Conservation (phyloP, 2,113 vertebrate genomes). For the Dasyurus viverrinus region DNA sequence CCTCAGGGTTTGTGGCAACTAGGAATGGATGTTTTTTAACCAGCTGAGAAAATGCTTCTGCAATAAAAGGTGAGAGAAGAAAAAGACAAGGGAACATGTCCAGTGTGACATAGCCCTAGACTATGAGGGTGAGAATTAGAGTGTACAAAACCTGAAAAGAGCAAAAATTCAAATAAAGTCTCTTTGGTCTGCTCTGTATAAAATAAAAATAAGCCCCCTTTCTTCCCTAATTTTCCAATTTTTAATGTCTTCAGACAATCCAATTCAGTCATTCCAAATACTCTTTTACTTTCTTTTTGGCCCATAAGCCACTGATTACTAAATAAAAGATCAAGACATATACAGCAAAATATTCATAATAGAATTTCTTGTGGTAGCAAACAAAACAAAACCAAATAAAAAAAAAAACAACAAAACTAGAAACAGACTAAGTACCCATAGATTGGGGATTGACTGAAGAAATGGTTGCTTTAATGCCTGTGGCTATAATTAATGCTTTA, state of each 20-base stretch:
- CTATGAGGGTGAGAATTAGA: background rate
- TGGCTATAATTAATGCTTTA: background rate
- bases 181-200: background rate
- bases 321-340: background rate
- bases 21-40: slow-evolving; percentile 18
- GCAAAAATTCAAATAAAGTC: background rate
- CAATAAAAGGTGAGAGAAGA: background rate
- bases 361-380: background rate
- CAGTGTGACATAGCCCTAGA: accelerated
- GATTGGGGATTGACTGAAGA: background rate
- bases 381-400: background rate
- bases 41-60: slow-evolving; percentile 34
- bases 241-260: background rate
- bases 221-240: background rate
- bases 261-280: background rate
- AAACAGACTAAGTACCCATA: background rate
- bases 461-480: background rate
- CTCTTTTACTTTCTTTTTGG: background rate
- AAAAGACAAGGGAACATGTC: background rate
- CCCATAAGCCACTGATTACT: background rate
- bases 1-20: background rate
- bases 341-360: background rate
- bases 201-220: background rate
- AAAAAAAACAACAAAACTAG: background rate
- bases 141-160: background rate